Evolutionary conservation across 1,140 invertebrate species (phyloP), one percentile per base, ranked within the genome.

Genomic region (Saccostrea glomerata): DNA sequence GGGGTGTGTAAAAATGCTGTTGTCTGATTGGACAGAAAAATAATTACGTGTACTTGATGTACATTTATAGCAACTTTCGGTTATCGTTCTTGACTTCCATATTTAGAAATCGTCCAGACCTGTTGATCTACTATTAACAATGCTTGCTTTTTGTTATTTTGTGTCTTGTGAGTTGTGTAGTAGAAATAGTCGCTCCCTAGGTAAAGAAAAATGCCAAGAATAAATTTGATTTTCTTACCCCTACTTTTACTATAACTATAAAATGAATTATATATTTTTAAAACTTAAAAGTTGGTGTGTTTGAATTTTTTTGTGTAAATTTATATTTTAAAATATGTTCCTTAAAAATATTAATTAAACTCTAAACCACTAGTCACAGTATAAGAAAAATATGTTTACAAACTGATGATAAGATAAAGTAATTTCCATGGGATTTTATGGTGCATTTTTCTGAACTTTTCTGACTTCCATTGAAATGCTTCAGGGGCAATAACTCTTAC

Each of bases 401-500:
- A 60, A 17, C 58, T 20, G 20, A n/a, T 60, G 15, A 5, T 4
- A 15, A 60, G 9, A 60, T 15, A 60, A 47, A 47, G 4, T 60
- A 5, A 20, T 20, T 3, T 60, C 58, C 5, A 4, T 60, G 58
- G 58, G 58, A 4, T 60, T 60, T 60, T 60, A 4, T 20, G 36
- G 58, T 17, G 58, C 70, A 73, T 36, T 36, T 73, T 55, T 83
- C 84, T 66, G 13, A 88, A 83, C 86, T 84, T 60, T 88, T n/a
- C 15, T 85, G 70, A 73, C 70, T 73, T 73, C 70, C 70, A 73
- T 85, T 85, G 86, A 63, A 83, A 85, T 86, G 55, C 84, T 87
- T 87, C 89, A 89, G 89, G 86, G 83, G 70, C 83, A 82, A 89
- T 89, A 84, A 89, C 89, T 89, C 86, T 89, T 86, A 89, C 89